Evolutionary conservation across 2,888 invertebrate species (phyloP).

Genomic region (Reticulitermes lucifugus): DNA sequence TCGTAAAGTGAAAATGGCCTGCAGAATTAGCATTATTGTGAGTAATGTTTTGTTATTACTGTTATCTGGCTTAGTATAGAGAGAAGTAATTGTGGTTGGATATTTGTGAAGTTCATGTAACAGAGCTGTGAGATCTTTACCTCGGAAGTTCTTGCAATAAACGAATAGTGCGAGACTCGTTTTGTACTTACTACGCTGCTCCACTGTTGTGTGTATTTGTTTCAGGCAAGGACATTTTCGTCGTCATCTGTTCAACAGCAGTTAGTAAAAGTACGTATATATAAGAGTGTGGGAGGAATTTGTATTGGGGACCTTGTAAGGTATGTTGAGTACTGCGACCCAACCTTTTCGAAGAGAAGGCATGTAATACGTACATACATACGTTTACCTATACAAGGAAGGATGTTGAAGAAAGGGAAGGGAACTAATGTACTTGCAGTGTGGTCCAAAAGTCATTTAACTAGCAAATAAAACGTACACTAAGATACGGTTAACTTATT

Average conservation of each 20-base stretch:
- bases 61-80: too few species aligned
- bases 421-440: too few species aligned
- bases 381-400: too few species aligned
- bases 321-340: background rate
- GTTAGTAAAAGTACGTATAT: slow-evolving; percentile 63
- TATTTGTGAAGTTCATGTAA: background rate
- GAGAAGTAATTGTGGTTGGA: too few species aligned
- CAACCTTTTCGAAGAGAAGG: background rate
- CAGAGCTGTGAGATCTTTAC: background rate
- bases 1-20: background rate
- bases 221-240: slow-evolving; percentile 63
- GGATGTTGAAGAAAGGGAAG: too few species aligned
- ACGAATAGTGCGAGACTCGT: background rate
- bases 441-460: too few species aligned
- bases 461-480: too few species aligned
- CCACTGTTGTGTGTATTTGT: slow-evolving; percentile 52
- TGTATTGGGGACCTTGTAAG: background rate
- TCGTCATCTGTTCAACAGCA: slow-evolving; percentile 61
- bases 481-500: too few species aligned
- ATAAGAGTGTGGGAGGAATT: background rate
- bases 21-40: background rate
- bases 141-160: background rate
- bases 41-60: background rate
- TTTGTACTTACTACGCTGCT: background rate
- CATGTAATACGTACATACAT: too few species aligned